Base-by-base conservation (phyloP, 2,113 vertebrate genomes). In the Ancistrus triradiatus region DNA sequence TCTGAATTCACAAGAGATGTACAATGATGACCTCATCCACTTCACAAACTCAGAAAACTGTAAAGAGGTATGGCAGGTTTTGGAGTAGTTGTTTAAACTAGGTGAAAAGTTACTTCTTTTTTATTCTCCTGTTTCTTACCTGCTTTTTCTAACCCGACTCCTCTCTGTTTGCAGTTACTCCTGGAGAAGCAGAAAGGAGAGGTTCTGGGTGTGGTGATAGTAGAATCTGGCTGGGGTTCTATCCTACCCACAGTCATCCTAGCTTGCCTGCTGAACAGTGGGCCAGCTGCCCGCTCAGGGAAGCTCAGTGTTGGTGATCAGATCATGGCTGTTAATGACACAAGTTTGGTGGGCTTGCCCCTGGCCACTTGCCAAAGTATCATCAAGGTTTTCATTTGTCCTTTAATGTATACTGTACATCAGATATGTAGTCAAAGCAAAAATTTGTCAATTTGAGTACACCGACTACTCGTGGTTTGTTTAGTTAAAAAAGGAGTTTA, bases 41-140 rank as follows among this genome's bases (percentile, higher is more conserved):
- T 99, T 98, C 83, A 98, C 96, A 59, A 99, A 98, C 78, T 98
- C 95, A 0, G 96, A 97, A 77, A 99, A 99, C 87, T 96, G 95
- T 83, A 99, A 98, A 89, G 94, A 98, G 95, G 96, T 74, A 43
- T 25, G 27, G 7, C 4, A 25, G 17, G 60, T 38, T n/a, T 48
- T 35, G n/a, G 19, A 17, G 33, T 51, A 28, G 3, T 31, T 31
- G 27, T 31, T 19, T 2, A 43, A 5, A 15, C n/a, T 5, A 21
- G 7, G 1, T 35, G 19, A 25, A 8, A 24, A n/a, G 19, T 2
- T 8, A 46, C 24, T 46, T 6, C 13, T 7, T 46, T 14, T 27
- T 8, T 13, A 2, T 44, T 38, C 8, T 53, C 10, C 3, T 6
- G 33, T 27, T 56, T 8, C 8, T 37, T 27, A 4, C 40, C 3